Percentiles rank a stretch among this genome's conserved stretches.
Evolutionary conservation across 2,888 invertebrate species (phyloP).

Genomic region (Drosophila neoperkinsi): DNA sequence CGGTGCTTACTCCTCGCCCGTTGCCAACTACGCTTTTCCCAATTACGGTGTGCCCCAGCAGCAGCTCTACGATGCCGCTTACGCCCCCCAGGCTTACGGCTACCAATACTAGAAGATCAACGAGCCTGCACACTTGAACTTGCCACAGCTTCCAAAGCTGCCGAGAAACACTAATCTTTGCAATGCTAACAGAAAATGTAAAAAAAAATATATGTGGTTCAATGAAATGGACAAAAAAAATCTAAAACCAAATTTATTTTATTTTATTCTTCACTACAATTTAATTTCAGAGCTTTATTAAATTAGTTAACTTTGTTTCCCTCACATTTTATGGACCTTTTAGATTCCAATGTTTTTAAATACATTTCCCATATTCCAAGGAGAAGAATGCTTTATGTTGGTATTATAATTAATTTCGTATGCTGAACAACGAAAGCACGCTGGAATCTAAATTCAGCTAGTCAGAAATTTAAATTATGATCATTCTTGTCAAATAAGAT

Average conservation of each 20-base stretch:
- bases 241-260: background rate
- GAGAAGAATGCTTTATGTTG: background rate
- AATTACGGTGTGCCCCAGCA: constrained; percentile 72
- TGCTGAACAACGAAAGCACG: background rate
- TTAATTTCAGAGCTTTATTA: background rate
- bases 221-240: constrained; percentile 36
- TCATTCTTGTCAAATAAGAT: background rate
- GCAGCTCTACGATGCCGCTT: constrained; percentile 56
- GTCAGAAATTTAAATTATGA: background rate
- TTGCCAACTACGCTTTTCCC: constrained; percentile 65
- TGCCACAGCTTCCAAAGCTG: constrained; percentile 28
- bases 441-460: background rate
- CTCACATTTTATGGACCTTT: background rate
- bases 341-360: background rate
- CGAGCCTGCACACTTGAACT: constrained; percentile 9
- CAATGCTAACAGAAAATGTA: constrained; percentile 39
- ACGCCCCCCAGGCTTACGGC: constrained; percentile 59
- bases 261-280: background rate
- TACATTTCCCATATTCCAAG: background rate
- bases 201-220: constrained; percentile 59
- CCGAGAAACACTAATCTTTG: constrained; percentile 36
- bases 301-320: background rate
- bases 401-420: background rate
- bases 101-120: constrained; percentile 60
- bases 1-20: constrained; percentile 79